A percentile compares a stretch with the other conserved stretches of the same genome.
Conservation (phyloP, 2,113 vertebrate species). For the Pseudolaguvia tuberculata region DNA sequence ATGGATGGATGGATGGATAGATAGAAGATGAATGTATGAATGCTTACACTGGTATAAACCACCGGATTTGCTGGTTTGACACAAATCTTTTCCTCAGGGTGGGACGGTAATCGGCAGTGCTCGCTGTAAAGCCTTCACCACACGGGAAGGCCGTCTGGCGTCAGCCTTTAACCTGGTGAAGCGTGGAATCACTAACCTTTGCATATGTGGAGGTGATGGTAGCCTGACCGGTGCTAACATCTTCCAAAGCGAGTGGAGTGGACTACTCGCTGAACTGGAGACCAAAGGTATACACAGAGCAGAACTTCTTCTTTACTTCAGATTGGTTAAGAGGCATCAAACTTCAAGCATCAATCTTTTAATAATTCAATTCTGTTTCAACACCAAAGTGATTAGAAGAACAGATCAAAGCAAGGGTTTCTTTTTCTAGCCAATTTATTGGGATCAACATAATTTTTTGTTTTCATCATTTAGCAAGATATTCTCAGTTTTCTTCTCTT, state of each 20-base stretch:
- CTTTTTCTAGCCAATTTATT: background rate
- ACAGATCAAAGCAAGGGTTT: background rate
- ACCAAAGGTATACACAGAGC: conserved; percentile 64
- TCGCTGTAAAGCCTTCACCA: conserved; percentile 86
- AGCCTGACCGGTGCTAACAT: conserved; percentile 90
- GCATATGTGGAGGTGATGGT: conserved; percentile 89
- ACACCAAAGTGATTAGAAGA: background rate
- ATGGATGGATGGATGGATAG: no score
- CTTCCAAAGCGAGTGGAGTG: conserved; percentile 85
- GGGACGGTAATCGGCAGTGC: conserved; percentile 90
- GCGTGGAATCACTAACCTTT: conserved; percentile 89
- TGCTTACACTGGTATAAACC: background rate
- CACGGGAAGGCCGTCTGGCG: conserved; percentile 72
- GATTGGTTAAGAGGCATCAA: background rate
- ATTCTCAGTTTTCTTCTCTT: no score
- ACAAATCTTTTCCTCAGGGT: conserved; percentile 64
- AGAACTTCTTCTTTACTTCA: background rate
- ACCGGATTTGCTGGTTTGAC: background rate
- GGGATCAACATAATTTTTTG: no score
- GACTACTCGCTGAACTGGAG: conserved; percentile 81
- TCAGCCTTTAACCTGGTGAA: conserved; percentile 86
- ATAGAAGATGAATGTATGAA: no score
- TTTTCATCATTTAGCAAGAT: no score
- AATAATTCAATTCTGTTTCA: background rate
- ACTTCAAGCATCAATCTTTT: no score